Percentiles rank a stretch among this genome's conserved stretches.
Conservation (phyloP, 2,888 invertebrate species). For the Hirtodrosophila trivittata region DNA sequence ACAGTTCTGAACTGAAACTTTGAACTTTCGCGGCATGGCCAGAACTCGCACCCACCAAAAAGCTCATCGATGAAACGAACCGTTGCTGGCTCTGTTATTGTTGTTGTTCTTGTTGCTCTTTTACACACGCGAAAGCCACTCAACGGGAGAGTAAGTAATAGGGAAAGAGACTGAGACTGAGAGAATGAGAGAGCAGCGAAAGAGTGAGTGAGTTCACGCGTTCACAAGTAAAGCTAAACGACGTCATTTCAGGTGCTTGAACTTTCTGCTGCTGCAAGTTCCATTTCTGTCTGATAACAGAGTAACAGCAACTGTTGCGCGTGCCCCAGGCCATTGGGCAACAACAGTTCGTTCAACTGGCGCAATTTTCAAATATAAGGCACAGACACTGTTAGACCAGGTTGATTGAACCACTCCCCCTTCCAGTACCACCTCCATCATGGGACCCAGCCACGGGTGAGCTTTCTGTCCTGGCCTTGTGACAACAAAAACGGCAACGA, state of each 20-base stretch:
- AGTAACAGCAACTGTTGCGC: slow-evolving; percentile 37
- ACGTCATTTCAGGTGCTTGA: slow-evolving; percentile 47
- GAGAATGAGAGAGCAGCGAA: not conserved
- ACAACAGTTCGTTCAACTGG: slow-evolving; percentile 56
- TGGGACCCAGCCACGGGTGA: slow-evolving; percentile 37
- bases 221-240: slow-evolving; percentile 30
- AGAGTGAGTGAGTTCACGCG: not conserved
- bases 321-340: slow-evolving; percentile 48
- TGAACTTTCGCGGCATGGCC: slow-evolving; percentile 33
- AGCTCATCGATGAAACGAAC: slow-evolving; percentile 67
- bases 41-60: slow-evolving; percentile 34
- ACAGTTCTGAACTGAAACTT: slow-evolving; percentile 28
- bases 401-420: slow-evolving; percentile 47
- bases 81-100: slow-evolving; percentile 35
- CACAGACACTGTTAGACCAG: slow-evolving; percentile 25
- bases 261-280: slow-evolving; percentile 39
- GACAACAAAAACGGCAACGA: slow-evolving; percentile 26
- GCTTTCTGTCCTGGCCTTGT: slow-evolving; percentile 45
- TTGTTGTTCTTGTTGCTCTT: not conserved
- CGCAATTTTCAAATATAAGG: slow-evolving; percentile 52
- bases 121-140: not conserved
- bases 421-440: too few species aligned
- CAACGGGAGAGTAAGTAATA: not conserved
- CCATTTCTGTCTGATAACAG: slow-evolving; percentile 27
- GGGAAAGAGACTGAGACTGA: not conserved